phyloP scores from a whole-genome alignment of 2,113 vertebrate species.

The Erpornis zantholeuca region DNA sequence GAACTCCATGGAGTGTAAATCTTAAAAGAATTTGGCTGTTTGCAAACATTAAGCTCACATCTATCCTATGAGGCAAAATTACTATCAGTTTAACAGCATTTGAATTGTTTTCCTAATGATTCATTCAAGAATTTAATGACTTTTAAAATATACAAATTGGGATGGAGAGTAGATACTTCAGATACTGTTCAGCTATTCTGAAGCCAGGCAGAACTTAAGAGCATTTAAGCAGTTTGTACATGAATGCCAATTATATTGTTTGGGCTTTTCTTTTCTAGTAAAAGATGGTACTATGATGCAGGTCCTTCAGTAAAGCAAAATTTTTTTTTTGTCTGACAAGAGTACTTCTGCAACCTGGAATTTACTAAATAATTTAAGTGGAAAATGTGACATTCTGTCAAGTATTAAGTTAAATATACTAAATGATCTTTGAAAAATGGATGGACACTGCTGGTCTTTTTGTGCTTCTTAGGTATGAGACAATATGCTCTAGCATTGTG shows the following conservation, averaged over 20 bases:
- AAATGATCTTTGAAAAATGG: background rate
- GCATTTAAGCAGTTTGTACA: slow-evolving; percentile 26
- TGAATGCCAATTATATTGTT: slow-evolving; percentile 48
- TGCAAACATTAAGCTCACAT: slow-evolving; percentile 50
- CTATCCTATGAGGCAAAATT: slow-evolving; percentile 56
- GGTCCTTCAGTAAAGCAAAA: slow-evolving; percentile 10
- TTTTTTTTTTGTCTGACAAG: background rate
- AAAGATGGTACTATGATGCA: background rate
- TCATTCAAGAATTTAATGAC: slow-evolving; percentile 68
- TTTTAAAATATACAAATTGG: slow-evolving; percentile 69
- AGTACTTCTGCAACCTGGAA: background rate
- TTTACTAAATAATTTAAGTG: background rate
- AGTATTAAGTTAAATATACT: background rate
- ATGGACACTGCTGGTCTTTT: background rate
- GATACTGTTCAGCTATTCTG: slow-evolving; percentile 58
- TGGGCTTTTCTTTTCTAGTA: slow-evolving; percentile 6
- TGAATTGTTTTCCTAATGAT: slow-evolving; percentile 75
- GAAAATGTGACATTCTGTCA: background rate
- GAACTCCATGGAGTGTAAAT: slow-evolving; percentile 47
- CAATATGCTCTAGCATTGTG: rapidly evolving
- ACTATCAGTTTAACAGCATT: slow-evolving; percentile 65
- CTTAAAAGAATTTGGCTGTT: slow-evolving; percentile 35
- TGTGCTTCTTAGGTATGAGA: background rate
- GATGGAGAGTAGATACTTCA: slow-evolving; percentile 40
- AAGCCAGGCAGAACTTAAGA: slow-evolving; percentile 48